phyloP scores from a whole-genome alignment of 2,113 vertebrate species.

The Sclerurus mexicanus region DNA sequence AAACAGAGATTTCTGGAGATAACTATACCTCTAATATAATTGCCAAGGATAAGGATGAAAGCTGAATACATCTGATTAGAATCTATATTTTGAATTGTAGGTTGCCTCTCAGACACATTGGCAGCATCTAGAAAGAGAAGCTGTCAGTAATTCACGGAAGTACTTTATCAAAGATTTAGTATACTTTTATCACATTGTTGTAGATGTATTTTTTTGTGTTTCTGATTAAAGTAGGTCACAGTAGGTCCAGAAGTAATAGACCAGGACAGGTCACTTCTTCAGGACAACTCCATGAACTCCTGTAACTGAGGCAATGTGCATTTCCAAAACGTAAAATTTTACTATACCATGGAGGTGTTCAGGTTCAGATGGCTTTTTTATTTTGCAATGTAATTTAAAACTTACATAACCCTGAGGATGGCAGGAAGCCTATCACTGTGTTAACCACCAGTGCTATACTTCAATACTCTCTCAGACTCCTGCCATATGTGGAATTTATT shows the following conservation, averaged over 20 bases:
- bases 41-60: background rate
- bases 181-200: background rate
- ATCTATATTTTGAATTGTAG: background rate
- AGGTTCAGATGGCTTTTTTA: background rate
- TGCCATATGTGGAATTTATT: background rate
- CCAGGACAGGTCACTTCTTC: background rate
- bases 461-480: background rate
- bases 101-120: background rate
- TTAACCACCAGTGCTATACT: background rate
- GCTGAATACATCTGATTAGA: background rate
- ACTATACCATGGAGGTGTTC: background rate
- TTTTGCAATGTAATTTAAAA: background rate
- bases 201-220: background rate
- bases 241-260: background rate
- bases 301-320: background rate
- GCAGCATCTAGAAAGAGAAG: background rate
- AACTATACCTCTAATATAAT: background rate
- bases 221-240: background rate
- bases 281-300: background rate
- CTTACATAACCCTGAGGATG: background rate
- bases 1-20: background rate
- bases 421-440: background rate
- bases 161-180: background rate
- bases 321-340: background rate
- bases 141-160: background rate